phyloP scores from a whole-genome alignment of 1,140 invertebrate species.

The Akabosia matsudoensis region DNA sequence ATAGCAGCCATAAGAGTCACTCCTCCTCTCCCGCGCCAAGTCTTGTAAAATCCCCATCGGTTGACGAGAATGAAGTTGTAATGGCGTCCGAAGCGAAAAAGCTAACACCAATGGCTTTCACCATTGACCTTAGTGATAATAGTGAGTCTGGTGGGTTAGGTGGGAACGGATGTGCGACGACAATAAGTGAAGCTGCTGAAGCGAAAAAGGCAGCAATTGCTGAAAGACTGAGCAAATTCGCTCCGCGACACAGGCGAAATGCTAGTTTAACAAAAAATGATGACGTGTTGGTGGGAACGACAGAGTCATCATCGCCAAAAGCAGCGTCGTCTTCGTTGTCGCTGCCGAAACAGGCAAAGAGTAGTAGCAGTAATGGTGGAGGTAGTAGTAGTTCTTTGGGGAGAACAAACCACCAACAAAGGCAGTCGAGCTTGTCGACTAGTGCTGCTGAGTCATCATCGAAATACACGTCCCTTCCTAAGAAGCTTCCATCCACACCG shows the following conservation, averaged over 20 bases:
- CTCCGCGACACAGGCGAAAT: constrained; percentile 51
- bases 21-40: too few species aligned
- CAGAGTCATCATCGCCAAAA: not conserved
- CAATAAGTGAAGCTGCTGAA: constrained; percentile 26
- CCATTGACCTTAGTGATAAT: constrained; percentile 53
- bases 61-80: not conserved
- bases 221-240: constrained; percentile 55
- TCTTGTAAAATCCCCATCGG: not conserved
- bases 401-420: not conserved
- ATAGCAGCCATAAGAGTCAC: constrained; percentile 12
- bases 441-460: not conserved
- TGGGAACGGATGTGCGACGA: too few species aligned
- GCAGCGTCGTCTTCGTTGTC: not conserved
- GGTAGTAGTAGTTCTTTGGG: not conserved
- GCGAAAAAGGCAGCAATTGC: constrained; percentile 49
- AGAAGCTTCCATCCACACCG: not conserved
- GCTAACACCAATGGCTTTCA: constrained; percentile 53
- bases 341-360: not conserved
- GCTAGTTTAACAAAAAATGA: constrained; percentile 49
- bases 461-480: not conserved
- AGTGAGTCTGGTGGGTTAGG: constrained; percentile 42
- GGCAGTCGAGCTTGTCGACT: not conserved
- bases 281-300: constrained; percentile 31
- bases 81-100: constrained; percentile 37
- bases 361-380: too few species aligned